phyloP scores from a whole-genome alignment of 2,888 invertebrate species.

The Toxonevra muliebris region DNA sequence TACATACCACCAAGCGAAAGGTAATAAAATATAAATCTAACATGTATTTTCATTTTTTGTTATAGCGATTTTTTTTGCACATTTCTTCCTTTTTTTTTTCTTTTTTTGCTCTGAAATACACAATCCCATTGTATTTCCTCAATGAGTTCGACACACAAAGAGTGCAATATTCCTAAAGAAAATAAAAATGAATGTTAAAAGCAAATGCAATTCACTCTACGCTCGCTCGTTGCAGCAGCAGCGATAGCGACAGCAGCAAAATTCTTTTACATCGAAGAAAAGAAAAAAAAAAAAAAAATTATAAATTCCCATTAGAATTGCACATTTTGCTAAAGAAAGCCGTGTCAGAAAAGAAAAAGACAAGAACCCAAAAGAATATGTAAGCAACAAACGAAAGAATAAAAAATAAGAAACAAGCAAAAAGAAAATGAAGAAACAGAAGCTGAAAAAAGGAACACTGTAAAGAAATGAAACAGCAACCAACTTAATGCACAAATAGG shows the following conservation, averaged over 20 bases:
- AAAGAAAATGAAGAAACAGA: conserved; percentile 8
- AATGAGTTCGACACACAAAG: not conserved
- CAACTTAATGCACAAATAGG: conserved; percentile 10
- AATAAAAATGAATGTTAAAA: conserved; percentile 21
- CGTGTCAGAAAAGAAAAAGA: conserved; percentile 24
- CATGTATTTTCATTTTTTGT: too few species aligned
- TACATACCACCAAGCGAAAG: too few species aligned
- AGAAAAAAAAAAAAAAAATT: conserved; percentile 18
- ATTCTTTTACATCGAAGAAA: too few species aligned
- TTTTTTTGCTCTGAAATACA: not conserved
- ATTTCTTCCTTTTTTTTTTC: not conserved
- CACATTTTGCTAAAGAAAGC: conserved; percentile 35
- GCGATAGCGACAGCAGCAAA: too few species aligned
- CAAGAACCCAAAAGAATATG: conserved; percentile 12
- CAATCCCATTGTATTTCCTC: conserved; percentile 2
- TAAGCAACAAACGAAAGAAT: not conserved
- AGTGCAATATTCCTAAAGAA: conserved; percentile 4
- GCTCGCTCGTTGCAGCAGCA: not conserved
- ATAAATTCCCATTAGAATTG: conserved; percentile 40
- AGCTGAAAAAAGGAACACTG: not conserved
- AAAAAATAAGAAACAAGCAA: conserved; percentile 15
- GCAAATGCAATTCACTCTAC: conserved; percentile 20
- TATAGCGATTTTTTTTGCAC: too few species aligned
- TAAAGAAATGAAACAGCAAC: not conserved
- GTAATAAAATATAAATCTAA: too few species aligned